Base-by-base conservation (phyloP, 2,888 invertebrate species). In the Chloroclysta siterata region DNA sequence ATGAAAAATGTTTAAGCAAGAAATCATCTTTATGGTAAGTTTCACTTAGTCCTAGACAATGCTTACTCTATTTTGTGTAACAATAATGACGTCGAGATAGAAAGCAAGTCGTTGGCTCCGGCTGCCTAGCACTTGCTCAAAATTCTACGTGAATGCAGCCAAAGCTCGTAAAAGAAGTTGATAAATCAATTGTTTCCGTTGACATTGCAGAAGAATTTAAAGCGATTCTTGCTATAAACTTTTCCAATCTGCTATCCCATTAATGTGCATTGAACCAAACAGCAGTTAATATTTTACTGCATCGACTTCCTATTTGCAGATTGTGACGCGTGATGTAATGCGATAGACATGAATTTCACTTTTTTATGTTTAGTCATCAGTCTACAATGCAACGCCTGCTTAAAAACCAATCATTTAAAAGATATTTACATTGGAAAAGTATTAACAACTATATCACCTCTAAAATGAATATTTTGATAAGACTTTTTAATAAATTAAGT, bases 1-100 rank as follows among this genome's bases (percentile, higher is more conserved):
- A 90, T 89, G 90, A 86, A 91, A 88, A 83, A 92, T 92, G 92
- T 77, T 85, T 85, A 88, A 84, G 78, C 89, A 87, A 75, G 82
- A 86, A 74, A 73, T 91, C 56, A 75, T 92, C 67, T 72, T 91
- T 53, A 72, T 92, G 89, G 92, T 92, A 72, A 88, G 92, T 84
- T 51, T 11, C 22, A n/a, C 22, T 28, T 56, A 46, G 28, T 11
- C 10, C 11, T 46, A 17, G 17, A 46, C 17, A 17, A 46, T 46
- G 17, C 8, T 17, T 17, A 5, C 17, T 11, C 1, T 15, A 8
- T 44, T 44, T 8, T 7, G 14, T 42, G 14, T 14, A 14, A 17
- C 17, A 17, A n/a, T 11, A 39, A 3, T 17, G 46, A 17, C 17
- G 33, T 13, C 7, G 44, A 28, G 7, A 14, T 54, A 44, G 33